Evolutionary conservation across 1,140 invertebrate species (phyloP).

Genomic region (Melipona quadrifasciata): DNA sequence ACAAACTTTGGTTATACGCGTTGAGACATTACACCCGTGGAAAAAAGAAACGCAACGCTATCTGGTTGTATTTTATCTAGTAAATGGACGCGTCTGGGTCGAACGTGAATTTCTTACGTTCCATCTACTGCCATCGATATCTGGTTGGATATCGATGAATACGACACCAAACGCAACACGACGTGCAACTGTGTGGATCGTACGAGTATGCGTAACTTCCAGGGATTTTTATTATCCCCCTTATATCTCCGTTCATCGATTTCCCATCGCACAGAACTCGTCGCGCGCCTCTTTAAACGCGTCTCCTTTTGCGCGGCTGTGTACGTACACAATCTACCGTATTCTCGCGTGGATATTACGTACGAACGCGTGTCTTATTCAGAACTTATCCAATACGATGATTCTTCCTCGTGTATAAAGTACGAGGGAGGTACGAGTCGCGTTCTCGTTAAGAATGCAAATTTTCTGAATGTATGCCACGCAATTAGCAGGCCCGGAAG

Average conservation of each 20-base stretch:
- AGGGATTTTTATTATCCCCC: constrained; percentile 54
- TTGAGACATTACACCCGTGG: too few relatives aligned
- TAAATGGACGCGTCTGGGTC: constrained; percentile 56
- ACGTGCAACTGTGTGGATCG: constrained; percentile 19
- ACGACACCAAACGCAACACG: constrained; percentile 36
- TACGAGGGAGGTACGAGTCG: not conserved
- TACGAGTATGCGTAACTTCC: not conserved
- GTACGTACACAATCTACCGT: too few relatives aligned
- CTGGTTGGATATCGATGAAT: constrained; percentile 57
- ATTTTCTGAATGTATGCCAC: not conserved
- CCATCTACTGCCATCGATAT: constrained; percentile 53
- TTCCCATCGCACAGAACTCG: constrained; percentile 11
- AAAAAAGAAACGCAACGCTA: constrained; percentile 49
- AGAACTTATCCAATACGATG: not conserved
- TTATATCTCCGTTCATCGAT: constrained; percentile 23
- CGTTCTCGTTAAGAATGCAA: not conserved
- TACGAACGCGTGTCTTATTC: not conserved
- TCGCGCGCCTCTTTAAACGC: constrained; percentile 18
- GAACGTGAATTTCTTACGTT: constrained; percentile 55
- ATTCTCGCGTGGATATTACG: not conserved
- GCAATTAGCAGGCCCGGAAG: not conserved
- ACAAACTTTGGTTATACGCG: too few relatives aligned
- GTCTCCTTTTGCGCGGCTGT: not conserved
- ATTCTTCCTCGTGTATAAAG: not conserved
- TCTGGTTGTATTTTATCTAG: constrained; percentile 43